Percentiles rank a stretch among this genome's conserved stretches.
Evolutionary conservation across 2,113 vertebrate genomes (phyloP).

Genomic region (Elachura formosa): DNA sequence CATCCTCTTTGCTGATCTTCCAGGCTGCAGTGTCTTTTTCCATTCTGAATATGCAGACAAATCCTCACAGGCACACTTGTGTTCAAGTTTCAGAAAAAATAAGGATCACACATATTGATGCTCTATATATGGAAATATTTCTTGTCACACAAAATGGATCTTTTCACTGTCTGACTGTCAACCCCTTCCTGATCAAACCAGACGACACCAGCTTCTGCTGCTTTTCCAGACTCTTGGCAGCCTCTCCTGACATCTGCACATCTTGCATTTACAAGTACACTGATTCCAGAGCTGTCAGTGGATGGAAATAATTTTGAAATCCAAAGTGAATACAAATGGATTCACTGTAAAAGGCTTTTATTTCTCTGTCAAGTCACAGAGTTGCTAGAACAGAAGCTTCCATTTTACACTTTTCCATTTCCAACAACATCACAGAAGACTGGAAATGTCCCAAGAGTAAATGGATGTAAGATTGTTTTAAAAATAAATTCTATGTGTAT

Average conservation of each 20-base stretch:
- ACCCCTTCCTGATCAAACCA: conserved; percentile 27
- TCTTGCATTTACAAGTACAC: conserved; percentile 25
- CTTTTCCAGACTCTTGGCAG: conserved; percentile 47
- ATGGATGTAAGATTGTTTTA: neutral
- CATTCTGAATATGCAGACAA: neutral
- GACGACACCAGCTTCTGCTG: conserved; percentile 26
- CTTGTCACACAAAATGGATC: conserved; percentile 36
- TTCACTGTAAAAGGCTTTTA: conserved; percentile 41
- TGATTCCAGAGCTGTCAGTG: conserved; percentile 55
- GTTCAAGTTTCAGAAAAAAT: neutral
- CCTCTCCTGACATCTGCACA: conserved; percentile 26
- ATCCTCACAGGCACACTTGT: neutral
- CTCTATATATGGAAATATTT: conserved; percentile 35
- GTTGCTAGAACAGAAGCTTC: conserved; percentile 34
- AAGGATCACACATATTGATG: neutral
- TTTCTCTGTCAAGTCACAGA: conserved; percentile 4
- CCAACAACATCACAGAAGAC: neutral
- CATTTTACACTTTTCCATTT: conserved; percentile 22
- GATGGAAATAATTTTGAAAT: conserved; percentile 59
- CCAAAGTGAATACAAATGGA: conserved; percentile 42
- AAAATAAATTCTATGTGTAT: neutral
- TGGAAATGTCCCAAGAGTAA: conserved; percentile 8
- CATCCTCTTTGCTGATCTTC: neutral
- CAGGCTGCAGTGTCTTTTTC: neutral
- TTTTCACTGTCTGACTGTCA: conserved; percentile 41